These are phyloP conservation scores for Sebastes taczanowskii DNA, from an alignment of 2,797 vertebrate species.

Conservation along the genomic window DNA sequence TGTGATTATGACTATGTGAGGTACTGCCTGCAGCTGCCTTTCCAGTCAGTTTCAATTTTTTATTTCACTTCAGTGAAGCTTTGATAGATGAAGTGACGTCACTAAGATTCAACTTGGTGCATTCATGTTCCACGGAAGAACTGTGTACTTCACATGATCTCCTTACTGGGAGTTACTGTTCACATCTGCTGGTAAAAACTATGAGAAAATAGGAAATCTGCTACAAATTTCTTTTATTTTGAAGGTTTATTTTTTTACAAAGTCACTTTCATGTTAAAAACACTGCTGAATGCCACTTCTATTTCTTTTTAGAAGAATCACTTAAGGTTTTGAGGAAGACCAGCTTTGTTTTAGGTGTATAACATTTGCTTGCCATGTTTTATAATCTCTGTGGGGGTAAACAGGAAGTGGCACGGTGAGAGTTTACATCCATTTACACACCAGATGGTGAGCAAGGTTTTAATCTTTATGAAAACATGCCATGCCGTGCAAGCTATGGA, in stretches of 20 bases:
- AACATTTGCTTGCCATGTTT: neutral
- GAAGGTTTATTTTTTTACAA: neutral
- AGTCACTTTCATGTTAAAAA: neutral
- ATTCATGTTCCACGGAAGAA: slow-evolving; percentile 27
- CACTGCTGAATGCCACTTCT: neutral
- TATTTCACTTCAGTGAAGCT: slow-evolving; percentile 20
- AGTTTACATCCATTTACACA: neutral
- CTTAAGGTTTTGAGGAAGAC: neutral
- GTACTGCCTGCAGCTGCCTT: slow-evolving; percentile 43
- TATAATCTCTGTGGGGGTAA: neutral
- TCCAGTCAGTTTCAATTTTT: slow-evolving; percentile 41
- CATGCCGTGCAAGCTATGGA: neutral
- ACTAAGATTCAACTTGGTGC: slow-evolving; percentile 25
- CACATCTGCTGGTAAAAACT: neutral
- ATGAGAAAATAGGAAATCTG: neutral
- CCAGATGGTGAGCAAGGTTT: slow-evolving; percentile 39
- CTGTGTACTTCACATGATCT: slow-evolving; percentile 14
- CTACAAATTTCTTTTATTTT: neutral
- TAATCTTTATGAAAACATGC: slow-evolving; percentile 32
- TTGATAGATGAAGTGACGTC: slow-evolving; percentile 39
- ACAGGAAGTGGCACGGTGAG: neutral
- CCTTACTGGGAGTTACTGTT: neutral
- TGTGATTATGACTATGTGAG: slow-evolving; percentile 27
- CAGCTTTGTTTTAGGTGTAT: neutral
- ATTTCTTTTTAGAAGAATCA: neutral